These are phyloP conservation scores for Ornithorhynchus anatinus DNA, from an alignment of 2,113 vertebrate species.

Conservation along the genomic window DNA sequence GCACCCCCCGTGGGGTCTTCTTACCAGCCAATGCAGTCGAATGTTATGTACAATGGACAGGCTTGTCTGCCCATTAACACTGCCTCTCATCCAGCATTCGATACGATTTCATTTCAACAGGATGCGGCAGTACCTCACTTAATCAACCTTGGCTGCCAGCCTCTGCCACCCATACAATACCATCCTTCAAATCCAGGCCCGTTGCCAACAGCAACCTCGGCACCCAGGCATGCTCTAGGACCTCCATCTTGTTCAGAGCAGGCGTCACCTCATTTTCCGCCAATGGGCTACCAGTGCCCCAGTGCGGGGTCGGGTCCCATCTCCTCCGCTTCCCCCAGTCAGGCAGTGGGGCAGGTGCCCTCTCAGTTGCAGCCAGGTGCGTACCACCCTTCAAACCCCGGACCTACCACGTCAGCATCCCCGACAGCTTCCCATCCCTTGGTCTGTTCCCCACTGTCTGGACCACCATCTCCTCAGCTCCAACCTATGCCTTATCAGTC, in stretches of 20 bases:
- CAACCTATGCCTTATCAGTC: constrained; percentile 91
- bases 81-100: constrained; percentile 82
- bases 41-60: constrained; percentile 86
- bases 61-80: constrained; percentile 83
- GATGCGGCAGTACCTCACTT: constrained; percentile 77
- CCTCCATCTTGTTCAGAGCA: constrained; percentile 75
- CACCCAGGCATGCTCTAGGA: constrained; percentile 76
- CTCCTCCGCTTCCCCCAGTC: constrained; percentile 72
- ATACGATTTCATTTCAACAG: constrained; percentile 86
- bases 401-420: constrained; percentile 83
- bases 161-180: constrained; percentile 81
- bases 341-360: constrained; percentile 78
- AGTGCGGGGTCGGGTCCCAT: constrained; percentile 74
- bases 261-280: constrained; percentile 78
- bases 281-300: constrained; percentile 82
- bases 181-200: constrained; percentile 78
- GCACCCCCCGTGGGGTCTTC: constrained; percentile 78
- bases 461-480: constrained; percentile 91
- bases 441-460: constrained; percentile 87
- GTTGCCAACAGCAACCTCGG: constrained; percentile 62
- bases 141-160: constrained; percentile 81
- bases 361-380: constrained; percentile 84
- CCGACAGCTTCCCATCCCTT: constrained; percentile 79
- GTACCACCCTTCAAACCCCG: constrained; percentile 83
- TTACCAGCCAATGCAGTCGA: constrained; percentile 88